phyloP scores from a whole-genome alignment of 2,888 invertebrate species.

The Hypercompe scribonia region DNA sequence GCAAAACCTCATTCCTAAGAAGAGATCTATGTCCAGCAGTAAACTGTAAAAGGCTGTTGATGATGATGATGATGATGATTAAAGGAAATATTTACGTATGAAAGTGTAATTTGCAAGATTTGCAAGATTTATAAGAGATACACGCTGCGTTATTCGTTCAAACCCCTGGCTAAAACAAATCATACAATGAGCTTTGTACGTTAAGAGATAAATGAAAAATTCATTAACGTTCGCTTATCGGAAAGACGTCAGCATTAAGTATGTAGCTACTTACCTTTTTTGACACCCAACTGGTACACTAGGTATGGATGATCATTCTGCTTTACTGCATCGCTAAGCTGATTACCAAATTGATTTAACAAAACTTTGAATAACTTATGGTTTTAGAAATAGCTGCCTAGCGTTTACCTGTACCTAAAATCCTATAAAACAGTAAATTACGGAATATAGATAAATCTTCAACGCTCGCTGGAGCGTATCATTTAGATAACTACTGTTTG shows the following conservation, averaged over 20 bases:
- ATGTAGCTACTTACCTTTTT: slow-evolving; percentile 32
- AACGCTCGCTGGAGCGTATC: slow-evolving; percentile 42
- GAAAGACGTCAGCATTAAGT: slow-evolving; percentile 24
- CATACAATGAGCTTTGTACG: too few species aligned
- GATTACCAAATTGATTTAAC: slow-evolving; percentile 32
- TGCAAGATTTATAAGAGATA: too few species aligned
- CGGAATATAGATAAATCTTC: slow-evolving; percentile 50
- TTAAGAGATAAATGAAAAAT: too few species aligned
- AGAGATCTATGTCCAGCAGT: too few species aligned
- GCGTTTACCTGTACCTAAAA: slow-evolving; percentile 26
- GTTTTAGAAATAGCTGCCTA: slow-evolving; percentile 19
- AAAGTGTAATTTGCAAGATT: too few species aligned
- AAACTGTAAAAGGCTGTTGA: too few species aligned
- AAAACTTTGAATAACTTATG: slow-evolving; percentile 29
- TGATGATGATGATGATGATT: too few species aligned
- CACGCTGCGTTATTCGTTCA: too few species aligned
- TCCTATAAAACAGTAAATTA: slow-evolving; percentile 42
- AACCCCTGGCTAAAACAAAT: too few species aligned
- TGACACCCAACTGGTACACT: neutral
- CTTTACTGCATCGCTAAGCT: slow-evolving; percentile 38
- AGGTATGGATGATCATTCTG: slow-evolving; percentile 27
- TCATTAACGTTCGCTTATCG: too few species aligned
- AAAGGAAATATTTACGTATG: too few species aligned
- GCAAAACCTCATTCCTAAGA: too few species aligned
- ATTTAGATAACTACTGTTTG: slow-evolving; percentile 39